Evolutionary conservation across 1,140 invertebrate species (phyloP).

Genomic region (Centruroides sculpturatus): DNA sequence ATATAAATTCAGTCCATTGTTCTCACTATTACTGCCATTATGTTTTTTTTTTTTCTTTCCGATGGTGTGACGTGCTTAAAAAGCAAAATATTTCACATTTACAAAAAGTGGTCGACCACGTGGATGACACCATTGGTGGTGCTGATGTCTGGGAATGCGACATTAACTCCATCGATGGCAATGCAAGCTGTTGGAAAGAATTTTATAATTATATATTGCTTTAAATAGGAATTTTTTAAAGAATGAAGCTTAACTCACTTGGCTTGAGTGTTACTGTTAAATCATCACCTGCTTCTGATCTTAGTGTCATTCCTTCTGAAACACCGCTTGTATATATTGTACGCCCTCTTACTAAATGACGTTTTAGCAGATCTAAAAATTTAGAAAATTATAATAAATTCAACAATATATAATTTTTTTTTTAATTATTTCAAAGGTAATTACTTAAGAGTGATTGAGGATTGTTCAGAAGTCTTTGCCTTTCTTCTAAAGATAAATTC

Average conservation of each 20-base stretch:
- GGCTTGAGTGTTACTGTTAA: not conserved
- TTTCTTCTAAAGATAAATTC: slow-evolving; percentile 15
- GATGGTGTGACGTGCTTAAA: too few relatives aligned
- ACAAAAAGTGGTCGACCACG: slow-evolving; percentile 23
- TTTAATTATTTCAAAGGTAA: not conserved
- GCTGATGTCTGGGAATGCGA: slow-evolving; percentile 23
- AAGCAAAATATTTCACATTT: not conserved
- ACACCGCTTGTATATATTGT: not conserved
- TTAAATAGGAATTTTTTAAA: not conserved
- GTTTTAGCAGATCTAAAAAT: slow-evolving; percentile 7
- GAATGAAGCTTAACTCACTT: not conserved
- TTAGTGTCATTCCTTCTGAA: not conserved
- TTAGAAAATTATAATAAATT: not conserved
- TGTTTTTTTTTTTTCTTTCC: too few relatives aligned
- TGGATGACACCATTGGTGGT: slow-evolving; percentile 30
- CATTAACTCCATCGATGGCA: slow-evolving; percentile 15
- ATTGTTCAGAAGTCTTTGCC: slow-evolving; percentile 1
- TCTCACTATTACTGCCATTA: too few relatives aligned
- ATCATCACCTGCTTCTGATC: not conserved
- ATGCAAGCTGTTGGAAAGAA: not conserved
- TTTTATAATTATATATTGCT: not conserved
- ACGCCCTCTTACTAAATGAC: slow-evolving; percentile 6
- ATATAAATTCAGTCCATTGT: too few relatives aligned
- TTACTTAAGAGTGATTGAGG: slow-evolving; percentile 9
- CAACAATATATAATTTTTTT: not conserved